Conservation (phyloP, 2,888 invertebrate species). For the Gastrophysa polygoni region DNA sequence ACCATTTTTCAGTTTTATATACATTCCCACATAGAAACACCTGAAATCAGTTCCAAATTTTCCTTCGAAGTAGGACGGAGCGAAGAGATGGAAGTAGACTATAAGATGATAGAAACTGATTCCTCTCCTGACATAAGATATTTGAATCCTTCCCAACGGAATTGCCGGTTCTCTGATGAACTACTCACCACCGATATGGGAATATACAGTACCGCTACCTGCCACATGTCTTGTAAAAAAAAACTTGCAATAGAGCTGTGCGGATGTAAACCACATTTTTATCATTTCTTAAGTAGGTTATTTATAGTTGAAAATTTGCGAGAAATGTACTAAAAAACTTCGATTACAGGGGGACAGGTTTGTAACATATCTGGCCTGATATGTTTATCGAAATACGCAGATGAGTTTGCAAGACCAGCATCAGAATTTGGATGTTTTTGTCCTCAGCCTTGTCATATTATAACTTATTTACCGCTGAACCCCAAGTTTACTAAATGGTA, state of each 20-base stretch:
- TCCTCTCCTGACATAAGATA: constrained; percentile 59
- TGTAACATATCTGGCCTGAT: constrained; percentile 63
- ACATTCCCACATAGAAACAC: constrained; percentile 66
- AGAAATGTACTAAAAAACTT: too few relatives aligned
- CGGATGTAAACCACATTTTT: constrained; percentile 67
- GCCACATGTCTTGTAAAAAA: constrained; percentile 64
- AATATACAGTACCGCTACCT: constrained; percentile 65
- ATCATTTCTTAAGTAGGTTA: constrained; percentile 61
- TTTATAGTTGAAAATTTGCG: too few relatives aligned
- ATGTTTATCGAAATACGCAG: constrained; percentile 59
- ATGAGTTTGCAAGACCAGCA: constrained; percentile 54
- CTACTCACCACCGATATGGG: constrained; percentile 53
- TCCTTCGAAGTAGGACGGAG: constrained; percentile 50
- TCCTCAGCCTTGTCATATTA: constrained; percentile 58
- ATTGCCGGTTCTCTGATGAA: constrained; percentile 65
- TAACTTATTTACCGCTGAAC: constrained; percentile 54
- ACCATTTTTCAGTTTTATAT: constrained; percentile 64
- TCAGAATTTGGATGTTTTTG: constrained; percentile 56
- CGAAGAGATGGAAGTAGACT: constrained; percentile 57
- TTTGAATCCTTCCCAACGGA: constrained; percentile 59
- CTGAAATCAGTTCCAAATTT: constrained; percentile 57
- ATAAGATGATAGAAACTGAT: constrained; percentile 60
- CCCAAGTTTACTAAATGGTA: constrained; percentile 57
- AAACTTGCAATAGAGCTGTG: constrained; percentile 61
- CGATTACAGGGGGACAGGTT: constrained; percentile 53